Conservation (phyloP, 1,140 invertebrate species). For the Wasmannia auropunctata region DNA sequence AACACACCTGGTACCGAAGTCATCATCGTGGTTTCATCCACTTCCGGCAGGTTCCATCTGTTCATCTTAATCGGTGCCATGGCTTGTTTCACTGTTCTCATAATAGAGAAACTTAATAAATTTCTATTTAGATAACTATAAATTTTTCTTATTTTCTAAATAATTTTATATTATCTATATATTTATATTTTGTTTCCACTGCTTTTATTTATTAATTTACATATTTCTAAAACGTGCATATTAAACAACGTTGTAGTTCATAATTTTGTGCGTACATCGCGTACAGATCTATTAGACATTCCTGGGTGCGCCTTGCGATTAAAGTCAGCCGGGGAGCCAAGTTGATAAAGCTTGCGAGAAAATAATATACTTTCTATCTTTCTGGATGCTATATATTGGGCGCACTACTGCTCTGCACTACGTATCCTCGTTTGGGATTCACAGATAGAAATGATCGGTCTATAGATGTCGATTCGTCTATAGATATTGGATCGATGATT, state of each 20-base stretch:
- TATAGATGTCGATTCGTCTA: too few relatives aligned
- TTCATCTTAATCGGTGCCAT: slow-evolving; percentile 93
- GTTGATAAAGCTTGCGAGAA: too few relatives aligned
- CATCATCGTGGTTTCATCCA: slow-evolving; percentile 92
- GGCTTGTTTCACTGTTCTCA: slow-evolving; percentile 85
- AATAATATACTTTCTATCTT: too few relatives aligned
- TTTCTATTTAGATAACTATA: too few relatives aligned
- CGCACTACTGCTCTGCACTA: too few relatives aligned
- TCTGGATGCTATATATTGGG: too few relatives aligned
- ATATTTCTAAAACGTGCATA: slow-evolving; percentile 2
- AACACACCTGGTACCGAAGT: slow-evolving; percentile 93
- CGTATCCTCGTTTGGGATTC: too few relatives aligned
- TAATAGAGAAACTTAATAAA: background rate
- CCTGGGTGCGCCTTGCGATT: too few relatives aligned
- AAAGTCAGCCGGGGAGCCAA: too few relatives aligned
- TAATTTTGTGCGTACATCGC: background rate
- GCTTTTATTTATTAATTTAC: background rate
- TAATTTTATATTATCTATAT: background rate
- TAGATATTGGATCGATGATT: too few relatives aligned
- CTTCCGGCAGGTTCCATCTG: slow-evolving; percentile 91
- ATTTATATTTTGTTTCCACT: background rate
- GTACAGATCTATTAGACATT: too few relatives aligned
- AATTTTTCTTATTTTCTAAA: background rate
- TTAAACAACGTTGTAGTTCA: background rate
- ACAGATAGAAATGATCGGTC: too few relatives aligned